phyloP scores from a whole-genome alignment of 2,888 invertebrate genomes.

The Drosophila paramelanica region DNA sequence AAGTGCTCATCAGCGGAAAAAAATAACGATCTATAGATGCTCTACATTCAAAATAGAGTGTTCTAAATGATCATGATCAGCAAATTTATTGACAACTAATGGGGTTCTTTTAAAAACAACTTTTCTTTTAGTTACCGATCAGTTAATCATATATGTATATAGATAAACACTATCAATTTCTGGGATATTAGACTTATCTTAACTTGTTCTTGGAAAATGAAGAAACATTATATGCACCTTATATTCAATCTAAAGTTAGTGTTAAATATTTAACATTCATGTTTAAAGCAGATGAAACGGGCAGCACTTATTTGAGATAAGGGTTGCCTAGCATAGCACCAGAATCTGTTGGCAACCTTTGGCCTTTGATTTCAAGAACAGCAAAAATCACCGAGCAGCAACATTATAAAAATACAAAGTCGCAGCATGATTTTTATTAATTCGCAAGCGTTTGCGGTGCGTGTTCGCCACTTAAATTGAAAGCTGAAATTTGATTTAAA shows the following conservation, averaged over 20 bases:
- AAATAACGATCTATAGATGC: background rate
- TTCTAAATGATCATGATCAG: too few relatives aligned
- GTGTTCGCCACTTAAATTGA: background rate
- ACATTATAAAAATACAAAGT: slow-evolving; percentile 41
- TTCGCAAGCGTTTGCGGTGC: slow-evolving; percentile 43
- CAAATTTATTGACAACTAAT: too few relatives aligned
- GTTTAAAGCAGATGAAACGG: slow-evolving; percentile 1
- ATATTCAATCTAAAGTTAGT: background rate
- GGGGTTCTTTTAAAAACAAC: too few relatives aligned
- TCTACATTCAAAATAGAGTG: background rate
- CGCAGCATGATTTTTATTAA: slow-evolving; percentile 43
- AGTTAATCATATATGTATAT: too few relatives aligned
- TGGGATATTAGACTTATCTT: too few relatives aligned
- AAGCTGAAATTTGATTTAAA: slow-evolving; percentile 1
- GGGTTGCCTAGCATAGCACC: background rate
- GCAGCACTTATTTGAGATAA: slow-evolving; percentile 19
- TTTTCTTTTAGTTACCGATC: too few relatives aligned
- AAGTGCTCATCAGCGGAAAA: background rate
- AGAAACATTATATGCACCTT: too few relatives aligned
- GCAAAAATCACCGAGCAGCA: slow-evolving; percentile 15
- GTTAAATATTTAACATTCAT: background rate
- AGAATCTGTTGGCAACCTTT: slow-evolving; percentile 41
- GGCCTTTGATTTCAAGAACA: slow-evolving; percentile 52
- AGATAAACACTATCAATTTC: too few relatives aligned
- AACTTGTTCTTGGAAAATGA: too few relatives aligned